Conservation (phyloP, 1,140 invertebrate genomes). For the Laupala kohalensis region DNA sequence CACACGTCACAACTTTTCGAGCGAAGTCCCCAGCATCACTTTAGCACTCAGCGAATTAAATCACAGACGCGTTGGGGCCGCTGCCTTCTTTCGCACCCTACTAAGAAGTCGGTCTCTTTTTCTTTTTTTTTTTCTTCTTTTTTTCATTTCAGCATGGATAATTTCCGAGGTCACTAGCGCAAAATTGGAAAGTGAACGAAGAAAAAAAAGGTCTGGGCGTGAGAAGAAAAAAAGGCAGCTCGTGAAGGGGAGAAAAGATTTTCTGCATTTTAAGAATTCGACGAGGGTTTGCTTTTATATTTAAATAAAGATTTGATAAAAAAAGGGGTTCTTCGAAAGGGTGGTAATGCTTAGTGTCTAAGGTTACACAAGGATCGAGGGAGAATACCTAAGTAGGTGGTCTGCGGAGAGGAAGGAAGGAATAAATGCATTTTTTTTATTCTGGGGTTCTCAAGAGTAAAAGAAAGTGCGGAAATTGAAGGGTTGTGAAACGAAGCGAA, state of each 20-base stretch:
- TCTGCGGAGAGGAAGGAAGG: not conserved
- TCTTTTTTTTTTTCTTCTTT: too few relatives aligned
- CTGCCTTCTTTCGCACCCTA: not conserved
- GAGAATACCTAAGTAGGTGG: not conserved
- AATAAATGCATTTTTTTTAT: not conserved
- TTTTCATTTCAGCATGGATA: not conserved
- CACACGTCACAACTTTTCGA: too few relatives aligned
- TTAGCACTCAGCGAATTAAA: not conserved
- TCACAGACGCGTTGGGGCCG: not conserved
- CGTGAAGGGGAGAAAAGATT: not conserved
- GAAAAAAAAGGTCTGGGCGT: not conserved
- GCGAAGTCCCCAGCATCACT: too few relatives aligned
- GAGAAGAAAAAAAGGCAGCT: not conserved
- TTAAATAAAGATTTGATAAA: not conserved
- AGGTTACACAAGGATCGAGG: not conserved
- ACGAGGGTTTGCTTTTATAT: not conserved
- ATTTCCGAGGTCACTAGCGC: not conserved
- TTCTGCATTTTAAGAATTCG: not conserved
- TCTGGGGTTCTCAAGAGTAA: not conserved
- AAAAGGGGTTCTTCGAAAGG: not conserved
- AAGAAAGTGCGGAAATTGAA: not conserved
- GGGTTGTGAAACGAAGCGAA: not conserved
- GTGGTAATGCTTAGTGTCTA: not conserved
- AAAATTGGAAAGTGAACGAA: not conserved
- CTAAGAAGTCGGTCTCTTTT: not conserved